Percentiles rank a stretch among this genome's conserved stretches.
These are phyloP conservation scores for Liasis olivaceus DNA, from an alignment of 2,797 vertebrate species.

Conservation along the genomic window DNA sequence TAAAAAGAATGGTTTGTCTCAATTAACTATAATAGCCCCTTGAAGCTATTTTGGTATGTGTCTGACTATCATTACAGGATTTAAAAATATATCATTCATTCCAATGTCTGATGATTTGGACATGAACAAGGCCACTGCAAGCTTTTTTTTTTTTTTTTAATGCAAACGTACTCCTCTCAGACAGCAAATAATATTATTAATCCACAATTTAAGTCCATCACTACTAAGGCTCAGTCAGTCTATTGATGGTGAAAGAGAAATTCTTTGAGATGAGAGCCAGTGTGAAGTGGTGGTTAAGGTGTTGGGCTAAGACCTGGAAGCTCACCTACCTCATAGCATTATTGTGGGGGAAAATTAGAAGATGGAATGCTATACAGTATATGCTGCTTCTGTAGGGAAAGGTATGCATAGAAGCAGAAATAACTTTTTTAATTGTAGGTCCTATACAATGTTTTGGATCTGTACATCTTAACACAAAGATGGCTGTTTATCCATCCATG, in stretches of 20 bases:
- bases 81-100: conserved; percentile 55
- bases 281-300: too few relatives aligned
- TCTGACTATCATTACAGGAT: conserved; percentile 51
- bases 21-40: conserved; percentile 49
- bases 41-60: conserved; percentile 37
- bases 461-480: not conserved
- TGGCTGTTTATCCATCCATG: not conserved
- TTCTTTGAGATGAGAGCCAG: not conserved
- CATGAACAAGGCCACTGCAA: conserved; percentile 36
- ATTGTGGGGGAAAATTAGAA: too few relatives aligned
- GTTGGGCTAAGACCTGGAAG: too few relatives aligned
- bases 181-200: not conserved
- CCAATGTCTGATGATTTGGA: conserved; percentile 34
- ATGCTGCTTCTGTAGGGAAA: too few relatives aligned
- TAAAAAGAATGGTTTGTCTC: conserved; percentile 38
- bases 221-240: not conserved
- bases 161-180: not conserved
- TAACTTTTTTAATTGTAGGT: not conserved
- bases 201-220: not conserved
- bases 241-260: not conserved
- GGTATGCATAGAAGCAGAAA: not conserved
- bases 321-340: too few relatives aligned
- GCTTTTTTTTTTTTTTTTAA: not conserved
- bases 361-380: too few relatives aligned
- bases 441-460: not conserved